These are phyloP conservation scores for Orchesella flavescens DNA, from an alignment of 2,888 invertebrate genomes.

Conservation along the genomic window DNA sequence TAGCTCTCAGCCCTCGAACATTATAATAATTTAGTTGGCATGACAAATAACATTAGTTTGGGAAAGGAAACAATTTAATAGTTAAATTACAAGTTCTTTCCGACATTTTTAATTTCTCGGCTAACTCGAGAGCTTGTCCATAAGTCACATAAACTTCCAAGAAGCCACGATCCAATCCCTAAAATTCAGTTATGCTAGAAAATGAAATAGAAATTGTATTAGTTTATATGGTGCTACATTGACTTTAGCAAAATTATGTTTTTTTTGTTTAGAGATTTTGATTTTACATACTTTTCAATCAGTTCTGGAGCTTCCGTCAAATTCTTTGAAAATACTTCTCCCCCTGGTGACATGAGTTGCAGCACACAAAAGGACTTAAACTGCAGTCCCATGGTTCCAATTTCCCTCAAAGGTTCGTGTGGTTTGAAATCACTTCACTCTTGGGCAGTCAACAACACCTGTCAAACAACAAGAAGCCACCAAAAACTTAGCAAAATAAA, in stretches of 20 bases:
- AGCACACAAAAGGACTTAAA: background rate
- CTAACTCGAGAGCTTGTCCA: slow-evolving; percentile 77
- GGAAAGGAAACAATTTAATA: too few relatives aligned
- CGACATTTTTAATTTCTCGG: slow-evolving; percentile 76
- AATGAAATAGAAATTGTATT: slow-evolving; percentile 35
- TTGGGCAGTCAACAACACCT: too few relatives aligned
- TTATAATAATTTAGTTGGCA: too few relatives aligned
- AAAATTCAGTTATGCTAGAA: slow-evolving; percentile 66
- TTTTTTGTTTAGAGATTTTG: background rate
- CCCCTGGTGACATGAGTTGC: slow-evolving; percentile 10
- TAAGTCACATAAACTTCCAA: slow-evolving; percentile 75
- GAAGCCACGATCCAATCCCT: slow-evolving; percentile 71
- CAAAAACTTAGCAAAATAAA: too few relatives aligned
- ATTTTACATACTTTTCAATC: slow-evolving; percentile 76
- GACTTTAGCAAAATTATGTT: background rate
- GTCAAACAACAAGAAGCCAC: too few relatives aligned
- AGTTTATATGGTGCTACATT: slow-evolving; percentile 18
- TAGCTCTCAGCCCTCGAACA: too few relatives aligned
- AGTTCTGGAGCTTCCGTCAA: slow-evolving; percentile 79
- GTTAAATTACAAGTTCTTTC: slow-evolving; percentile 73
- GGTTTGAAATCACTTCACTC: too few relatives aligned
- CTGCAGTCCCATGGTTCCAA: slow-evolving; percentile 5
- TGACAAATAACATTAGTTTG: too few relatives aligned
- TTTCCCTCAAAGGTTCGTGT: too few relatives aligned
- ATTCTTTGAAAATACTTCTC: slow-evolving; percentile 74